Conservation (phyloP, 2,113 vertebrate genomes). For the Tragelaphus strepsiceros region DNA sequence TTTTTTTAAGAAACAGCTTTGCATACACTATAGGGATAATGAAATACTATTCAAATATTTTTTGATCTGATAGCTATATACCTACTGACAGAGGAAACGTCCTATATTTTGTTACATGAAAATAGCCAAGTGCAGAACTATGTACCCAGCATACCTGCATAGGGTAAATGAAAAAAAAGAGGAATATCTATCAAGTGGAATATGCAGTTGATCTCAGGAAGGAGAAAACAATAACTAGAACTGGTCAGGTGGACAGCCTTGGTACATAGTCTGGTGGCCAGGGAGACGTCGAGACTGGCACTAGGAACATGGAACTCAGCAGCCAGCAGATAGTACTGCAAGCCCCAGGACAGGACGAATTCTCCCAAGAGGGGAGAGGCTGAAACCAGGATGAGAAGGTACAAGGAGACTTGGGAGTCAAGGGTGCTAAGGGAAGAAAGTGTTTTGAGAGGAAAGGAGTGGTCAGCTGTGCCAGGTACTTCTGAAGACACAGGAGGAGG, state of each 20-base stretch:
- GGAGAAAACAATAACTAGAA: neutral
- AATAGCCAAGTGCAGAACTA: neutral
- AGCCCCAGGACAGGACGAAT: neutral
- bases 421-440: neutral
- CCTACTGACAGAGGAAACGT: neutral
- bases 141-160: neutral
- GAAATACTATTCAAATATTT: neutral
- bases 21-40: neutral
- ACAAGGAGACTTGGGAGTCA: neutral
- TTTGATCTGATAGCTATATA: neutral
- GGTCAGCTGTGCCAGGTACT: neutral
- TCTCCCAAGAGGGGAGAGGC: neutral
- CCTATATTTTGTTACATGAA: neutral
- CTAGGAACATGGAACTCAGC: neutral
- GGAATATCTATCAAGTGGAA: neutral
- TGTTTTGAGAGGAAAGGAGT: neutral
- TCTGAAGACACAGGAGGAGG: neutral
- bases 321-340: neutral
- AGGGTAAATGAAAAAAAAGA: neutral
- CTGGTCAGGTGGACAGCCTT: neutral
- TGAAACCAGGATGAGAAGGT: neutral
- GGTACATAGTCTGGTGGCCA: neutral
- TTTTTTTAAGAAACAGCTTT: neutral
- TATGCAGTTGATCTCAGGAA: neutral
- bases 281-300: neutral